Base-by-base conservation (phyloP, 2,888 invertebrate species). In the Nesidiocoris tenuis region DNA sequence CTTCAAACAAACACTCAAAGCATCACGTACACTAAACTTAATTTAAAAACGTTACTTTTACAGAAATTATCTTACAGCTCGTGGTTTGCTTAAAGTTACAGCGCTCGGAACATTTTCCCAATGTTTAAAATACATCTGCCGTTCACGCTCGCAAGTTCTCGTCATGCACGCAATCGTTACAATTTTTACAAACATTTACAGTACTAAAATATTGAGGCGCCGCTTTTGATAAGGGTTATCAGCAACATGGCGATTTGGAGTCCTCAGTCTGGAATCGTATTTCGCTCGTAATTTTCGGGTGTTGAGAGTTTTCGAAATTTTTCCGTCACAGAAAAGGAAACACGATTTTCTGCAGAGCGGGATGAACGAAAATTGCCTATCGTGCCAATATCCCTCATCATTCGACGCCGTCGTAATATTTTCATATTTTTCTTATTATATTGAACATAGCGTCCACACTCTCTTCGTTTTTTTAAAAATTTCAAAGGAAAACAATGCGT, bases 1-100 rank as follows among this genome's bases (percentile, higher is more conserved):
- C 67, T 77, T 78, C 78, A 71, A 77, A 76, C 76, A 77, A 80
- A 80, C 80, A 80, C 77, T 79, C 78, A 80, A 80, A 80, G 80
- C 80, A 79, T 80, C 79, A 80, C 80, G 79, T 80, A 66, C 77
- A 79, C 68, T 63, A 68, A 74, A 68, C 64, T 65, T 56, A 65
- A 55, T 61, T 71, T 61, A 66, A 67, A 75, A 22, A 59, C 72
- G 67, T 64, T 66, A n/a, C 21, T 56, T 61, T 39, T 72, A 61
- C 54, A 72, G 39, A 72, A 72, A 61, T 72, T 72, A 61, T 72
- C 63, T 72, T 72, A 72, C 72, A 72, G 72, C 72, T 72, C 72
- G 72, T 72, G 63, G 61, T 70, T 70, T 72, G 72, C 72, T 63
- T 61, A 63, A 72, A 72, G 61, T 72, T 72, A 72, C 72, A 72